These are phyloP conservation scores for Perccottus glenii DNA, from an alignment of 2,113 vertebrate species.

Conservation along the genomic window DNA sequence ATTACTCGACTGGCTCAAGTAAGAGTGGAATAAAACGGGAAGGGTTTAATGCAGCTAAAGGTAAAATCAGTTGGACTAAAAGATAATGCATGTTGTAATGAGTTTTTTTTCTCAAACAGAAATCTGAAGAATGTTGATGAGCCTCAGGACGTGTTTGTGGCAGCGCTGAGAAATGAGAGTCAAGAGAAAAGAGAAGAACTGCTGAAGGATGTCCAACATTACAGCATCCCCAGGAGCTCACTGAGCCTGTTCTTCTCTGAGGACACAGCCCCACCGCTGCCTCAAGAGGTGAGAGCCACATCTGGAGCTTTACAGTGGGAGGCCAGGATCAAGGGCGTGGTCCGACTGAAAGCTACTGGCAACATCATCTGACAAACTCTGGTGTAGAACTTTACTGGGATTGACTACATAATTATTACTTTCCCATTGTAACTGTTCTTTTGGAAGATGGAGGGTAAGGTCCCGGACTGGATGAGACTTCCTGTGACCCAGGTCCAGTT, in stretches of 20 bases:
- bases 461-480: conserved; percentile 78
- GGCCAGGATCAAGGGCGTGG: too few species aligned
- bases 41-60: too few species aligned
- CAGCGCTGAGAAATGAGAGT: conserved; percentile 69
- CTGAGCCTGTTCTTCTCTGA: conserved; percentile 79
- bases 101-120: too few species aligned
- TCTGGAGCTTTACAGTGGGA: neutral
- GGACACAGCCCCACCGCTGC: conserved; percentile 25
- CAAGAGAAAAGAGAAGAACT: conserved; percentile 37
- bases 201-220: conserved; percentile 72
- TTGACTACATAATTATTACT: neutral
- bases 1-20: neutral
- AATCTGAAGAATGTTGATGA: neutral
- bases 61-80: too few species aligned
- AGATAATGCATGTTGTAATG: too few species aligned
- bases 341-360: too few species aligned
- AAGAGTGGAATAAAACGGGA: too few species aligned
- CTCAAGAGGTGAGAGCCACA: too few species aligned
- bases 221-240: conserved; percentile 63
- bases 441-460: conserved; percentile 12
- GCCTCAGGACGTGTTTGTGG: conserved; percentile 69
- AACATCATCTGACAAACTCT: neutral
- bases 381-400: neutral
- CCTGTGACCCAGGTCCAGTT: conserved; percentile 77
- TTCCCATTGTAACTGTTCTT: neutral